phyloP scores from a whole-genome alignment of 1,140 invertebrate species.

The Drepana arcuata region DNA sequence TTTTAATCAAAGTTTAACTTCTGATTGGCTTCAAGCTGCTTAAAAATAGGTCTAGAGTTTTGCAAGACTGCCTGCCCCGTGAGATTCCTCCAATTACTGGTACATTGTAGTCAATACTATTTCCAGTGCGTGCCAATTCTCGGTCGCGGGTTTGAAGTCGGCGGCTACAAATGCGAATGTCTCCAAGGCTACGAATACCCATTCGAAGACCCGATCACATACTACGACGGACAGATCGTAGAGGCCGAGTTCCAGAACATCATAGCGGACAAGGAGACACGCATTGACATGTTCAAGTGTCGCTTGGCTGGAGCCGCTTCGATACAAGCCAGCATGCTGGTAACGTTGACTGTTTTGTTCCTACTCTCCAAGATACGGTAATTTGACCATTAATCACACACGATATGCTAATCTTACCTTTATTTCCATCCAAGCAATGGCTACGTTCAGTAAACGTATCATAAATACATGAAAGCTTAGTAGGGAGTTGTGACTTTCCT shows the following conservation, averaged over 20 bases:
- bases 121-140: constrained; percentile 94
- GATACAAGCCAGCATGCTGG: constrained; percentile 68
- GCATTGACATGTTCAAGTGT: constrained; percentile 93
- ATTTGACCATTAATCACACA: no score
- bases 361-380: constrained; percentile 24
- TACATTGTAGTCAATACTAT: no score
- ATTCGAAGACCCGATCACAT: constrained; percentile 94
- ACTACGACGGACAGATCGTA: constrained; percentile 96
- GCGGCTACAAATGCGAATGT: constrained; percentile 99
- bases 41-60: no score
- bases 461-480: no score
- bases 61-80: no score
- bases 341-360: constrained; percentile 26
- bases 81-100: no score
- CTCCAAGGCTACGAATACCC: constrained; percentile 98
- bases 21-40: no score
- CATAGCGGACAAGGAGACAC: constrained; percentile 82
- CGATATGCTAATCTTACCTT: no score
- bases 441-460: no score
- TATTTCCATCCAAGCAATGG: no score
- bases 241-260: constrained; percentile 95
- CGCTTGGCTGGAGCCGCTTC: constrained; percentile 86
- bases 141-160: constrained; percentile 90
- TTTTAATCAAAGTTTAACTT: no score
- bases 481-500: no score